Conservation (phyloP, 2,113 vertebrate genomes). For the Electrona antarctica region DNA sequence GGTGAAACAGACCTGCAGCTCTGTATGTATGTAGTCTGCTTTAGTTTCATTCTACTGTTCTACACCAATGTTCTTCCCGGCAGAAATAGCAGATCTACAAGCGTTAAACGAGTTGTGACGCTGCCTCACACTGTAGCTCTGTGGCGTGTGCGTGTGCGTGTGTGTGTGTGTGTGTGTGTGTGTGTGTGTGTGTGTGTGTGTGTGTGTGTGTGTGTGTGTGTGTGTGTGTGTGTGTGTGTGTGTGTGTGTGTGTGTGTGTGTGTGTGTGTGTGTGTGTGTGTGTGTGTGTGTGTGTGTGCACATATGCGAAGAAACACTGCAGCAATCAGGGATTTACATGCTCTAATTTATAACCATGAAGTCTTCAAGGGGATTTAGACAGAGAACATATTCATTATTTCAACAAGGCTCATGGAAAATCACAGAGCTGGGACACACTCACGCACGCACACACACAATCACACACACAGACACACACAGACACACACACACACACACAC, state of each 20-base stretch:
- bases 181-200: constrained; percentile 10
- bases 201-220: background rate
- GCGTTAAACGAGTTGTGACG: too few relatives aligned
- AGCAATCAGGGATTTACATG: background rate
- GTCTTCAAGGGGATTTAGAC: constrained; percentile 10
- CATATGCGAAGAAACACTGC: background rate
- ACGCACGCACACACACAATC: too few relatives aligned
- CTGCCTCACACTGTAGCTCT: too few relatives aligned
- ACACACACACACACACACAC: background rate
- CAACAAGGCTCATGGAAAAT: background rate
- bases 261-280: background rate
- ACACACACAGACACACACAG: background rate
- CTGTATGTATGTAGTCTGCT: constrained; percentile 37
- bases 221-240: background rate
- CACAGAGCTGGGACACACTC: background rate
- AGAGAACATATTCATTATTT: constrained; percentile 27
- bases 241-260: constrained; percentile 5
- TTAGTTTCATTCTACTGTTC: constrained; percentile 11
- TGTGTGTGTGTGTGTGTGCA: background rate
- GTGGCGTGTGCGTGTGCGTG: constrained; percentile 44
- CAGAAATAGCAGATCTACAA: too few relatives aligned
- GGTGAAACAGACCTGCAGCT: constrained; percentile 24
- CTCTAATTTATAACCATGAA: background rate
- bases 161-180: constrained; percentile 19
- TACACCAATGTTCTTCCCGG: too few relatives aligned